Percentiles rank a stretch among this genome's conserved stretches.
Evolutionary conservation across 30 jellyfish, hydroid and myxozoan genomes (phyloP).

Genomic region (Nemopilema nomurai): DNA sequence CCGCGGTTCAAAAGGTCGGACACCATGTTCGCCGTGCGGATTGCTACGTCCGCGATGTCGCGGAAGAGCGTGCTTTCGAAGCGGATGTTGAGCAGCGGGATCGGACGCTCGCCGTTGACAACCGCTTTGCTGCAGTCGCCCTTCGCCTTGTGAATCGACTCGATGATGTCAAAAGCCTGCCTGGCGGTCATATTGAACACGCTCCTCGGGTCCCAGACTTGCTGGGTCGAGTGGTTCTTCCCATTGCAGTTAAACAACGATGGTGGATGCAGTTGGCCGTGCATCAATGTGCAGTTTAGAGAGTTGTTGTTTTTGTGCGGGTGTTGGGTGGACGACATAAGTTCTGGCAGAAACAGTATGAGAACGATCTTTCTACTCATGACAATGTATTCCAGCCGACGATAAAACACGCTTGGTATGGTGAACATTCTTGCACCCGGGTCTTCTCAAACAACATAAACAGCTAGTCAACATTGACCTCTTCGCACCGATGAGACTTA

Average conservation of each 20-base stretch:
- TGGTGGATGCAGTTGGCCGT: conserved; percentile 38
- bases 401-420: not conserved
- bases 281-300: conserved; percentile 37
- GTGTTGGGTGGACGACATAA: not conserved
- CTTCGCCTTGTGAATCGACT: conserved; percentile 37
- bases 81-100: conserved; percentile 65
- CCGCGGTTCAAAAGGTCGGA: conserved; percentile 69
- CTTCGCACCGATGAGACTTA: not conserved
- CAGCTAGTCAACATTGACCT: not conserved
- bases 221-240: conserved; percentile 18
- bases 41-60: conserved; percentile 48
- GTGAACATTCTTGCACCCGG: not conserved
- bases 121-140: conserved; percentile 62
- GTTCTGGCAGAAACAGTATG: not conserved
- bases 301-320: not conserved
- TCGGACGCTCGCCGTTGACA: conserved; percentile 24
- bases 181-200: conserved; percentile 68
- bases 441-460: not conserved
- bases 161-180: conserved; percentile 53
- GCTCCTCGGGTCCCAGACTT: conserved; percentile 62
- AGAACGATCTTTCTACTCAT: not conserved
- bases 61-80: conserved; percentile 55
- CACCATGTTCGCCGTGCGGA: conserved; percentile 76
- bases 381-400: not conserved
- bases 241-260: conserved; percentile 42